Percentiles rank a stretch among this genome's conserved stretches.
phyloP scores from a whole-genome alignment of 2,113 vertebrate genomes.

The Semicossyphus pulcher region DNA sequence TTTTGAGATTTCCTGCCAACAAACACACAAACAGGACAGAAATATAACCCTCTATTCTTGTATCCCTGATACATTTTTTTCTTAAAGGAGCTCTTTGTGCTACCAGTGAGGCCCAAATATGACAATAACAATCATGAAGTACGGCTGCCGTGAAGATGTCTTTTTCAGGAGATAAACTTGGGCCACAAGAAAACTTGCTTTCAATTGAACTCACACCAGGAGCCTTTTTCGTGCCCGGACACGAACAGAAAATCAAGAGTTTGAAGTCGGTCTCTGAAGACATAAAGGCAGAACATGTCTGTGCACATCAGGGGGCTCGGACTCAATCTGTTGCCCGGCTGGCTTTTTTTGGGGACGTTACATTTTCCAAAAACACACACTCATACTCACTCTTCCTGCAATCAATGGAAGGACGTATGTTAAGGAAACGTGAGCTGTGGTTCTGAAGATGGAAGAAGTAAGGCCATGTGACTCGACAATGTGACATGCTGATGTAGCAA shows the following conservation, averaged over 20 bases:
- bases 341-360: background rate
- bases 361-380: background rate
- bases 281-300: background rate
- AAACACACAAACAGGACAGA: background rate
- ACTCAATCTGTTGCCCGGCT: background rate
- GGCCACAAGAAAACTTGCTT: constrained; percentile 13
- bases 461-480: too few relatives aligned
- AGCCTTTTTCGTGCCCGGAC: constrained; percentile 9
- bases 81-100: too few relatives aligned
- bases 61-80: too few relatives aligned
- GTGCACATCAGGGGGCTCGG: background rate
- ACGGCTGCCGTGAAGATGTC: background rate
- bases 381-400: background rate
- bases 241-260: constrained; percentile 26
- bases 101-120: too few relatives aligned
- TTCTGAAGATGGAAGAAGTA: too few relatives aligned
- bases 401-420: background rate
- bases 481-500: too few relatives aligned
- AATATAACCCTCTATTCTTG: too few relatives aligned
- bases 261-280: background rate
- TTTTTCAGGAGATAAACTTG: background rate
- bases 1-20: background rate
- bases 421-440: too few relatives aligned
- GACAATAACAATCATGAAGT: too few relatives aligned
- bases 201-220: constrained; percentile 27